Base-by-base conservation (phyloP, 2,797 vertebrate genomes). In the Micromesistius poutassou region DNA sequence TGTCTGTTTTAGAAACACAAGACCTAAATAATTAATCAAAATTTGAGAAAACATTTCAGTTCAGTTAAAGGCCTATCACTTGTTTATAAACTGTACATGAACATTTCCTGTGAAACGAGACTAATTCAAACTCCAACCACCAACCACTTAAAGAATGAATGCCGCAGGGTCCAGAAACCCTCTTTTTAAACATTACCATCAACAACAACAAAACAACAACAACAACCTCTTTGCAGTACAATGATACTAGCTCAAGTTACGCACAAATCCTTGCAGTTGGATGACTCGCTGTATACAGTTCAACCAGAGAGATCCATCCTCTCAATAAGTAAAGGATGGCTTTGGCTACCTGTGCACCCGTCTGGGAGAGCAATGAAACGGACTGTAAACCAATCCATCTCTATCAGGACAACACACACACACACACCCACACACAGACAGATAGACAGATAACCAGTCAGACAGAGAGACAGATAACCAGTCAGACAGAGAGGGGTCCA, bases 251-350 rank as follows among this genome's bases (percentile, higher is more conserved):
- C 83, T 87, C 76, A 62, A 36, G 81, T 89, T 85, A 80, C 82
- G 76, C 72, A 75, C 35, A 86, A 86, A 88, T 89, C 86, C 79
- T 85, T 79, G 35, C 78, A 74, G 74, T 76, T 76, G 80, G 80
- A 80, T n/a, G n/a, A n/a, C n/a, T 30, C 77, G 83, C 83, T 78
- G 73, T 82, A 84, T 82, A 87, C 82, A 74, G 75, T 80, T 83
- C 80, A 84, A 79, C 79, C 83, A 90, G 92, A 86, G 77, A 79
- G 87, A 93, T 89, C 68, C 79, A 4, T 72, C 81, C 80, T 81
- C 88, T 89, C 87, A 93, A 92, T 91, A 91, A 80, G 88, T 91
- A 92, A 92, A 88, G 77, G 62, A 0, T 40, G 62, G 31, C 80
- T 86, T 77, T 88, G 84, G 87, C 83, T 68, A 33, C 70, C 80